phyloP scores from a whole-genome alignment of 2,888 invertebrate species.

The Volucella inanis region DNA sequence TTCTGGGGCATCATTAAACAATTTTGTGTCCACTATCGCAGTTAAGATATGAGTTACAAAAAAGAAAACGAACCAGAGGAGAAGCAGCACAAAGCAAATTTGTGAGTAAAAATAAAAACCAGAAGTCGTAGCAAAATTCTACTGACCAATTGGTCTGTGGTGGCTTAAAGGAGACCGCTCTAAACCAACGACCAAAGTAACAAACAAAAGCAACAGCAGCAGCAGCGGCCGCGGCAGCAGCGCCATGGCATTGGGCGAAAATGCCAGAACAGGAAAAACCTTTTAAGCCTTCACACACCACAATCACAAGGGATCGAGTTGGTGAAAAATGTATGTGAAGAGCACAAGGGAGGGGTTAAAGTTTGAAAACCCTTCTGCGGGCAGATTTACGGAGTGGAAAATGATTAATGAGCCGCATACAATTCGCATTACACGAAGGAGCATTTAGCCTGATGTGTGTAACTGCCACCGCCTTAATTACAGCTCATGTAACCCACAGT shows the following conservation, averaged over 20 bases:
- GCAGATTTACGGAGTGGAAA: constrained; percentile 60
- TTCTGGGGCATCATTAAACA: constrained; percentile 69
- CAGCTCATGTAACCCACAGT: constrained; percentile 71
- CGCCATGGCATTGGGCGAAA: constrained; percentile 52
- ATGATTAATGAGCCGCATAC: constrained; percentile 73
- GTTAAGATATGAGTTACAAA: constrained; percentile 40
- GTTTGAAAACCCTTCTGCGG: constrained; percentile 51
- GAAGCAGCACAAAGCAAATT: constrained; percentile 57
- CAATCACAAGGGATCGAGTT: constrained; percentile 27
- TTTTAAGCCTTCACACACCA: constrained; percentile 63
- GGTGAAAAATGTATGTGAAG: constrained; percentile 5
- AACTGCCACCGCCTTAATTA: constrained; percentile 73
- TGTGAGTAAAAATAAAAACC: constrained; percentile 59
- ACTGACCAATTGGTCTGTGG: constrained; percentile 60
- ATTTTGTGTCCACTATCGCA: constrained; percentile 70
- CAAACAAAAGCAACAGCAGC: background rate
- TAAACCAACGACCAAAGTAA: constrained; percentile 30
- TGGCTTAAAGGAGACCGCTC: constrained; percentile 48
- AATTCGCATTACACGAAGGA: constrained; percentile 70
- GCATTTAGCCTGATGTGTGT: constrained; percentile 73
- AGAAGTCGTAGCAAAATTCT: constrained; percentile 64
- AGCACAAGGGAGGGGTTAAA: constrained; percentile 12
- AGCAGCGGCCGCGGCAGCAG: constrained; percentile 38
- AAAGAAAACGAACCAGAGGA: constrained; percentile 32
- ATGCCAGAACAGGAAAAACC: constrained; percentile 73